phyloP scores from a whole-genome alignment of 2,888 invertebrate genomes.

The Timandra comae region DNA sequence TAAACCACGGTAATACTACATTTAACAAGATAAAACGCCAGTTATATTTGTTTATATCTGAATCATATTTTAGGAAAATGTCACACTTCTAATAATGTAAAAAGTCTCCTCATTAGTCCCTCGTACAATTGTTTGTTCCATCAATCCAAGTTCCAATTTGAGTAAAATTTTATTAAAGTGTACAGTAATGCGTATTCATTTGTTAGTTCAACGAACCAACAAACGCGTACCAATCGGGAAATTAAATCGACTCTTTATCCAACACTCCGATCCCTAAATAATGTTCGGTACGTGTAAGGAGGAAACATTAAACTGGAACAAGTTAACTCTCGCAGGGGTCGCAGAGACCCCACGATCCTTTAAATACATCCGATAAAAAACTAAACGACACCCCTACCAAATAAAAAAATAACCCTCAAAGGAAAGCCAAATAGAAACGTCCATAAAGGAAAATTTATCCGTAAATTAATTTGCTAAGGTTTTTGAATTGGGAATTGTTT shows the following conservation, averaged over 20 bases:
- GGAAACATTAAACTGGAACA: slow-evolving; percentile 70
- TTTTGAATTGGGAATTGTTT: too few species aligned
- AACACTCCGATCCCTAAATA: slow-evolving; percentile 27
- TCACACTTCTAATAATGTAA: too few species aligned
- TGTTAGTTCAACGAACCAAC: slow-evolving; percentile 18
- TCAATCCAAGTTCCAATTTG: slow-evolving; percentile 1
- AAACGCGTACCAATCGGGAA: slow-evolving; percentile 11
- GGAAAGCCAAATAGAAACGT: slow-evolving; percentile 51
- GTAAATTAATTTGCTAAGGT: slow-evolving; percentile 65
- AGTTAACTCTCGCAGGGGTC: slow-evolving; percentile 54
- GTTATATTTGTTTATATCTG: too few species aligned
- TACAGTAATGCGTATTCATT: slow-evolving; percentile 17
- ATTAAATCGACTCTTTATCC: slow-evolving; percentile 19
- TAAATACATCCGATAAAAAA: slow-evolving; percentile 76
- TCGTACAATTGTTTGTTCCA: too few species aligned
- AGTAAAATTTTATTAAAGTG: slow-evolving; percentile 8
- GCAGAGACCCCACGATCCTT: slow-evolving; percentile 39
- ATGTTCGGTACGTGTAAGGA: slow-evolving; percentile 47
- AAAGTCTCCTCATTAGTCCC: too few species aligned
- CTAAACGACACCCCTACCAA: slow-evolving; percentile 57
- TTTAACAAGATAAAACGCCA: too few species aligned
- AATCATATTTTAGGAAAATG: too few species aligned
- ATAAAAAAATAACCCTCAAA: slow-evolving; percentile 53
- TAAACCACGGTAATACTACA: too few species aligned
- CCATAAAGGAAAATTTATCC: slow-evolving; percentile 73